Conservation (phyloP, 2,113 vertebrate genomes). For the Antechinus flavipes region DNA sequence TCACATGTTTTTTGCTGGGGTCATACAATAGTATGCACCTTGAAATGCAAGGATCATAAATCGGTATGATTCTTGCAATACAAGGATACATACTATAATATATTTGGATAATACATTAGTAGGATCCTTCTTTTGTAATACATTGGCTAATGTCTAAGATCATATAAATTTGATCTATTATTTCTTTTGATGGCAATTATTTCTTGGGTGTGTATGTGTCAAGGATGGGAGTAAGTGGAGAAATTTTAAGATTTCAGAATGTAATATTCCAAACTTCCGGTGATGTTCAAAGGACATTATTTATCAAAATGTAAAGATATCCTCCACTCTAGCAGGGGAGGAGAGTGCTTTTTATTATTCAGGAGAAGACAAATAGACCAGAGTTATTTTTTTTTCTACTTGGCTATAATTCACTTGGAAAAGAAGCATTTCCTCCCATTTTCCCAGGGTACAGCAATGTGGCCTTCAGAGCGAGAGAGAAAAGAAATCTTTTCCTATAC, state of each 20-base stretch:
- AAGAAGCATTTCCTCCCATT: not conserved
- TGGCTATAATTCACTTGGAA: not conserved
- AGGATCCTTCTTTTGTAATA: not conserved
- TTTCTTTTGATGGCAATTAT: conserved; percentile 40
- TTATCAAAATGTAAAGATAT: conserved; percentile 10
- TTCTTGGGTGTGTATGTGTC: not conserved
- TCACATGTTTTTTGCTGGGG: not conserved
- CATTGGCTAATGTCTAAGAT: not conserved
- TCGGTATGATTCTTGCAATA: not conserved
- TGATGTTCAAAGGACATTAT: conserved; percentile 26
- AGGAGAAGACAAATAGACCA: conserved; percentile 27
- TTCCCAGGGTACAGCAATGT: not conserved
- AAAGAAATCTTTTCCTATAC: not conserved
- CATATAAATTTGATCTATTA: not conserved
- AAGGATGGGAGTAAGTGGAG: conserved; percentile 24
- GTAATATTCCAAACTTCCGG: conserved; percentile 40
- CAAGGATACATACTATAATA: not conserved
- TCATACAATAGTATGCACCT: not conserved
- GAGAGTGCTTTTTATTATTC: not conserved
- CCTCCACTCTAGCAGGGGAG: not conserved
- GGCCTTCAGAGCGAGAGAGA: not conserved
- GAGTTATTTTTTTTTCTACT: not conserved
- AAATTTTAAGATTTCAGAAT: conserved; percentile 46
- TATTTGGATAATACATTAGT: not conserved
- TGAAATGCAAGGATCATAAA: not conserved